These are phyloP conservation scores for Spodoptera frugiperda DNA, from an alignment of 1,140 invertebrate species.

Conservation along the genomic window DNA sequence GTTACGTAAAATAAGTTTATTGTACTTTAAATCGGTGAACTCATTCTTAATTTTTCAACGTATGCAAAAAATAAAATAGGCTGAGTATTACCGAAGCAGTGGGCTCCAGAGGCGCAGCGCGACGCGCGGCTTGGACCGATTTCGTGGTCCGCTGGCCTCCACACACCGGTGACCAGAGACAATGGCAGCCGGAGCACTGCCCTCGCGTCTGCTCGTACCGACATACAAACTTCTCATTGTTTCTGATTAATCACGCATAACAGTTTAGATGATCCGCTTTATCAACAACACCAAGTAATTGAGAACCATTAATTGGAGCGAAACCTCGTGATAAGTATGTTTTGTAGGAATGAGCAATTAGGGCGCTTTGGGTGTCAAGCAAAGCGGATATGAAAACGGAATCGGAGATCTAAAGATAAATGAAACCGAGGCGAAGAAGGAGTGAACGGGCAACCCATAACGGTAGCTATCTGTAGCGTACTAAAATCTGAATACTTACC, in stretches of 20 bases:
- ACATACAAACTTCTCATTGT: constrained; percentile 59
- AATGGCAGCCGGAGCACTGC: constrained; percentile 73
- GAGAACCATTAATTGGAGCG: constrained; percentile 38
- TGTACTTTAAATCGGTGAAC: too few species aligned
- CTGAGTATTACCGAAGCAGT: constrained; percentile 27
- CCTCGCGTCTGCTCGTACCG: constrained; percentile 62
- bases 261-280: constrained; percentile 43
- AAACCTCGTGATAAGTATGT: constrained; percentile 41
- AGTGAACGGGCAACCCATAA: constrained; percentile 28
- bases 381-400: constrained; percentile 33
- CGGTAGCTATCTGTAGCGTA: constrained; percentile 30
- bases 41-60: too few species aligned
- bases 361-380: constrained; percentile 32
- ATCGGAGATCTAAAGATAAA: constrained; percentile 43
- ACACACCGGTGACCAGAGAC: constrained; percentile 76
- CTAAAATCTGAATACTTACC: constrained; percentile 45
- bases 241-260: constrained; percentile 60
- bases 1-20: too few species aligned
- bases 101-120: constrained; percentile 40
- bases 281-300: constrained; percentile 40
- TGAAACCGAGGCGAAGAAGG: constrained; percentile 8
- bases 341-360: constrained; percentile 40
- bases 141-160: constrained; percentile 77
- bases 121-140: constrained; percentile 72
- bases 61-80: not conserved